These are phyloP conservation scores for Girardia tigrina DNA, from an alignment of 2,888 invertebrate species.

Conservation along the genomic window DNA sequence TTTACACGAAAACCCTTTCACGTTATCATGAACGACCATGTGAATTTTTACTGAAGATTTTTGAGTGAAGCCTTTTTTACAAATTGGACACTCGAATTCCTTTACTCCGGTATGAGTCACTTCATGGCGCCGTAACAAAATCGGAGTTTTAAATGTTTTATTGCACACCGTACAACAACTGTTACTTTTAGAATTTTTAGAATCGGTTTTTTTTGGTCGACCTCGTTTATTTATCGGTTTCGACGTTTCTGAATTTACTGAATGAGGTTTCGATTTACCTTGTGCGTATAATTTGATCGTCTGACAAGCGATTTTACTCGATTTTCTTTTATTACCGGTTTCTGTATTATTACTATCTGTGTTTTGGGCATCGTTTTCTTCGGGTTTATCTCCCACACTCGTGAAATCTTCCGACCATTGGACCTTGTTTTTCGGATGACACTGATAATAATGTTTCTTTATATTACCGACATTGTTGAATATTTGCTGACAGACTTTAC, in stretches of 20 bases:
- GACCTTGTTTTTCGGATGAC: neutral
- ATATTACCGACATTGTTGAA: conserved; percentile 5
- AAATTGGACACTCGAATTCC: conserved; percentile 28
- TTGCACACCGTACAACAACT: neutral
- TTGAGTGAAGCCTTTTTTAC: conserved; percentile 27
- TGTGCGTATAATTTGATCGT: neutral
- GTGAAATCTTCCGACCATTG: neutral
- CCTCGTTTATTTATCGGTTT: neutral
- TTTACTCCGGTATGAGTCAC: conserved; percentile 16
- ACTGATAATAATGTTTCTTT: neutral
- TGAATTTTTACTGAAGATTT: conserved; percentile 29
- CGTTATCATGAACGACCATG: conserved; percentile 27
- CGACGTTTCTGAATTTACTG: neutral
- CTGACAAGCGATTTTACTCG: conserved; percentile 10
- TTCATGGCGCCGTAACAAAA: conserved; percentile 20
- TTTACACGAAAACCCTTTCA: conserved; percentile 16
- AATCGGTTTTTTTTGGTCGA: neutral
- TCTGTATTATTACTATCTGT: neutral
- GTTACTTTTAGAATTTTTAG: neutral
- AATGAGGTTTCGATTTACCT: neutral
- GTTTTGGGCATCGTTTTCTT: neutral
- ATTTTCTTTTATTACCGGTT: neutral
- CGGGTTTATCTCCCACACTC: neutral
- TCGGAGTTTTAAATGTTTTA: conserved; percentile 26
- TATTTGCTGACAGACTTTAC: neutral